Conservation (phyloP, 2,113 vertebrate genomes). For the Seriola rivoliana region DNA sequence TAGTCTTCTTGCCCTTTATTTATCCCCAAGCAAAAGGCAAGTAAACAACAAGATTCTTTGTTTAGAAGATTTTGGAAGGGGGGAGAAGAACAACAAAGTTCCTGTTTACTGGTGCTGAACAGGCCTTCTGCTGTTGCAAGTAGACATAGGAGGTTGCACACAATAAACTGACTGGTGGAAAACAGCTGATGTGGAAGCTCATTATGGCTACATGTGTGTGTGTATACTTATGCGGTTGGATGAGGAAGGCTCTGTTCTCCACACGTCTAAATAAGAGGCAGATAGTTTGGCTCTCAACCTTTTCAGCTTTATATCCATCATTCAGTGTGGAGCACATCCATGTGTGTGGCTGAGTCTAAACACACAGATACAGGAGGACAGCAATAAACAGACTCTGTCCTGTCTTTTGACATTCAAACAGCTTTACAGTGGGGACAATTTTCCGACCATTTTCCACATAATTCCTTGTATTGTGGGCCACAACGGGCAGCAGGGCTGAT, state of each 20-base stretch:
- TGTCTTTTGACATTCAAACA: slow-evolving; percentile 52
- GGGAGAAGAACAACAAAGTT: slow-evolving; percentile 69
- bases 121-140: slow-evolving; percentile 66
- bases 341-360: slow-evolving; percentile 69
- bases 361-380: slow-evolving; percentile 47
- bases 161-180: slow-evolving; percentile 76
- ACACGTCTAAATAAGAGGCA: slow-evolving; percentile 74
- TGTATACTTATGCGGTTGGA: slow-evolving; percentile 60
- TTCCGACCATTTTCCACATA: slow-evolving; percentile 45
- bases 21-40: slow-evolving; percentile 75
- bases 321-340: slow-evolving; percentile 51
- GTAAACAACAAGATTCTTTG: slow-evolving; percentile 80
- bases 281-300: slow-evolving; percentile 57
- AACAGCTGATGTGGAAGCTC: slow-evolving; percentile 78
- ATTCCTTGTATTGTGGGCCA: slow-evolving; percentile 31
- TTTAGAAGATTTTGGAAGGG: slow-evolving; percentile 69
- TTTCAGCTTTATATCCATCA: slow-evolving; percentile 64
- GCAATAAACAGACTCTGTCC: slow-evolving; percentile 62
- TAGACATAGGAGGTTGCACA: slow-evolving; percentile 62
- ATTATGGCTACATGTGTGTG: slow-evolving; percentile 55
- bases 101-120: slow-evolving; percentile 80
- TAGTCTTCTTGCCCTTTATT: slow-evolving; percentile 75
- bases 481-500: slow-evolving; percentile 14
- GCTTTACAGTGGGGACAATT: slow-evolving; percentile 48
- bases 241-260: slow-evolving; percentile 68